phyloP scores from a whole-genome alignment of 2,797 vertebrate genomes.

The Sparidentex hasta region DNA sequence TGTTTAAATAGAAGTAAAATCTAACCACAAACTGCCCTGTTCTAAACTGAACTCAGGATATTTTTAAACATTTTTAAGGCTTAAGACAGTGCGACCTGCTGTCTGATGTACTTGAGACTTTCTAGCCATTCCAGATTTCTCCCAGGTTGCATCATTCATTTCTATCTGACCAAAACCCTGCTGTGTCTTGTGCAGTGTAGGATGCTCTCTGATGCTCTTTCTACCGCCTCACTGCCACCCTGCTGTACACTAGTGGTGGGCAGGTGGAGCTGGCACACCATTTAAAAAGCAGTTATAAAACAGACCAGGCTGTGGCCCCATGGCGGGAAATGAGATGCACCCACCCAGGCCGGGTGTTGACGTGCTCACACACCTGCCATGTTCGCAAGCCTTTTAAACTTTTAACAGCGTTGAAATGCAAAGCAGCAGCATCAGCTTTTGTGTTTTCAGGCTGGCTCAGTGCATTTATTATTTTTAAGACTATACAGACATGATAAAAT shows the following conservation, averaged over 20 bases:
- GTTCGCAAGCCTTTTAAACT: background rate
- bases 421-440: conserved; percentile 5
- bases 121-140: background rate
- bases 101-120: background rate
- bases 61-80: background rate
- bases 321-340: conserved; percentile 29
- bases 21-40: background rate
- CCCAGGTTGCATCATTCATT: conserved; percentile 3
- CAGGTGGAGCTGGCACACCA: conserved; percentile 40
- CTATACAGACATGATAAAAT: background rate
- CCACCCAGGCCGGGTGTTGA: conserved; percentile 19
- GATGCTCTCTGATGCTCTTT: conserved; percentile 32
- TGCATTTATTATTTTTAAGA: background rate
- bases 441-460: background rate
- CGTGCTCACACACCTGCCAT: conserved; percentile 17
- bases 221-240: conserved; percentile 8
- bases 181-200: conserved; percentile 18
- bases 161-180: background rate
- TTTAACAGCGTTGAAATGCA: conserved; percentile 8
- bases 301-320: conserved; percentile 21
- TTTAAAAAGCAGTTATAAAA: conserved; percentile 44
- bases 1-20: background rate
- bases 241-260: conserved; percentile 35
- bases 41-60: background rate
- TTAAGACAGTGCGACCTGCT: background rate